A percentile compares a stretch with the other conserved stretches of the same genome.
These are phyloP conservation scores for Ruditapes philippinarum DNA, from an alignment of 1,140 invertebrate species.

Conservation along the genomic window DNA sequence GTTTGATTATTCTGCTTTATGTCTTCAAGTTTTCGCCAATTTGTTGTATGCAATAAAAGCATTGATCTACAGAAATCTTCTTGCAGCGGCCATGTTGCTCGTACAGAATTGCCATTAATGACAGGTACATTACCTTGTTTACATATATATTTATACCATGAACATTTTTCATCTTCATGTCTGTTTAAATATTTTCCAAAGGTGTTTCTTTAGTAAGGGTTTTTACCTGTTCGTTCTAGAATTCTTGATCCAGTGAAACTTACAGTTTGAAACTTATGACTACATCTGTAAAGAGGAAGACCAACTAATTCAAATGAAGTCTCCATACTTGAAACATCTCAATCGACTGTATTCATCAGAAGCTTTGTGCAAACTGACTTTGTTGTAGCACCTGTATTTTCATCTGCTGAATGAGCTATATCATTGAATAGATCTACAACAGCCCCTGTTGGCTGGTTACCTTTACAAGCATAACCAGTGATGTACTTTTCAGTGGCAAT, in stretches of 20 bases:
- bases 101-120: slow-evolving; percentile 9
- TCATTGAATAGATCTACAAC: slow-evolving; percentile 49
- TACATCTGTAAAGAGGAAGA: slow-evolving; percentile 62
- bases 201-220: slow-evolving; percentile 35
- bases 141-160: slow-evolving; percentile 53
- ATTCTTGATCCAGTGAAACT: slow-evolving; percentile 53
- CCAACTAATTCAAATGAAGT: slow-evolving; percentile 63
- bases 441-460: slow-evolving; percentile 17
- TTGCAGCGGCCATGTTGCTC: slow-evolving; percentile 55
- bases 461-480: slow-evolving; percentile 62
- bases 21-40: too few relatives aligned
- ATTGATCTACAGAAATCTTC: slow-evolving; percentile 55
- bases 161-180: not conserved
- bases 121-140: slow-evolving; percentile 59
- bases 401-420: slow-evolving; percentile 24
- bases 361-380: slow-evolving; percentile 66
- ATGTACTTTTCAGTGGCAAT: slow-evolving; percentile 62
- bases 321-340: slow-evolving; percentile 63
- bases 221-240: slow-evolving; percentile 31
- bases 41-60: slow-evolving; percentile 14
- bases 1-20: too few relatives aligned
- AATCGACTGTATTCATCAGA: slow-evolving; percentile 67
- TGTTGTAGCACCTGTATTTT: not conserved
- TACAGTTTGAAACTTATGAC: slow-evolving; percentile 63
- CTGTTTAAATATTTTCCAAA: slow-evolving; percentile 62